A percentile compares a stretch with the other conserved stretches of the same genome.
Evolutionary conservation across 1,140 invertebrate species (phyloP).

Genomic region (Brachionus sp.): DNA sequence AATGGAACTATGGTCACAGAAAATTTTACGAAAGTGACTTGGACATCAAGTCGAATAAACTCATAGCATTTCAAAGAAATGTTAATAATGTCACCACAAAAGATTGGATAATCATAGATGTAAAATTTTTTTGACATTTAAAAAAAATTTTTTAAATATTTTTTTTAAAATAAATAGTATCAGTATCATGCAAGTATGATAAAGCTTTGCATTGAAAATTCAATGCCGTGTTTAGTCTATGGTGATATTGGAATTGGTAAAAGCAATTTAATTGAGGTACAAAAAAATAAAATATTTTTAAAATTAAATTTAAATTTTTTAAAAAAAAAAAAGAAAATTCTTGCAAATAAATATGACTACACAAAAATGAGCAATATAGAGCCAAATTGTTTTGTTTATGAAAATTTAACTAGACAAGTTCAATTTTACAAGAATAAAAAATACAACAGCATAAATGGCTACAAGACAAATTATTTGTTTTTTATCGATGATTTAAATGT

Average conservation of each 20-base stretch:
- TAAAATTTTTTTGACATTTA: neutral
- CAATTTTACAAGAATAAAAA: conserved; percentile 8
- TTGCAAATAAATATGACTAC: conserved; percentile 19
- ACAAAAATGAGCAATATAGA: neutral
- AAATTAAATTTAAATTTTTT: neutral
- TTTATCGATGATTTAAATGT: conserved; percentile 35
- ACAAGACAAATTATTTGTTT: conserved; percentile 13
- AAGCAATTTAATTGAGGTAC: neutral
- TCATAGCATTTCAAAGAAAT: neutral
- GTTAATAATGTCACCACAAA: neutral
- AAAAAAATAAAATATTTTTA: neutral
- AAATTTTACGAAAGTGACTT: conserved; percentile 6
- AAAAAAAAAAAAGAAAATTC: neutral
- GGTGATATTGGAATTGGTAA: conserved; percentile 28
- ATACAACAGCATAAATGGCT: neutral
- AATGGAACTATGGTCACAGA: neutral
- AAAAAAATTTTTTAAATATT: neutral
- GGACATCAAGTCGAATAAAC: neutral
- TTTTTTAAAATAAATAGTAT: conserved; percentile 5
- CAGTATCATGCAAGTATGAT: conserved; percentile 21
- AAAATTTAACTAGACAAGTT: neutral
- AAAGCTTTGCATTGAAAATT: conserved; percentile 19
- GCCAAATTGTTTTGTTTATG: neutral
- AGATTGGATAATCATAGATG: conserved; percentile 32
- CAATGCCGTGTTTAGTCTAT: conserved; percentile 29